These are phyloP conservation scores for Rhaphigaster nebulosa DNA, from an alignment of 2,888 invertebrate genomes.

Conservation along the genomic window DNA sequence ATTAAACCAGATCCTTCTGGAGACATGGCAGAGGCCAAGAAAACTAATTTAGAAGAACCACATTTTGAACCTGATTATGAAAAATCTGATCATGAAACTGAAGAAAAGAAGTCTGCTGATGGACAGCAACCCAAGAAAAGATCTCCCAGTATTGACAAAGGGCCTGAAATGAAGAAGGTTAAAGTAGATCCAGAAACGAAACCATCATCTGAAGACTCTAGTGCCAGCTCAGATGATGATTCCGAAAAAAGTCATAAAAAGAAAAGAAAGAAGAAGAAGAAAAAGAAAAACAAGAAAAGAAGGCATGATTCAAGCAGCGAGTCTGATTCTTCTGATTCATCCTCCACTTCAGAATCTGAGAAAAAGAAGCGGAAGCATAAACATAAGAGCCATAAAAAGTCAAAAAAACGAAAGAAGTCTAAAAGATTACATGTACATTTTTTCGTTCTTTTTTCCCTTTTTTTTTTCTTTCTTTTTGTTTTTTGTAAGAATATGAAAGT, in stretches of 20 bases:
- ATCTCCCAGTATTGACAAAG: conserved; percentile 58
- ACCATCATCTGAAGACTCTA: conserved; percentile 61
- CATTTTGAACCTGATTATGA: conserved; percentile 84
- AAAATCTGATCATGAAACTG: conserved; percentile 68
- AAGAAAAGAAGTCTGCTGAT: conserved; percentile 47
- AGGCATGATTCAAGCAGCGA: conserved; percentile 64
- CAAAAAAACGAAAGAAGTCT: conserved; percentile 65
- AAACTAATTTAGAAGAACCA: conserved; percentile 77
- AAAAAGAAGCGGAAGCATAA: conserved; percentile 66
- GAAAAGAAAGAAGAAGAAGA: conserved; percentile 81
- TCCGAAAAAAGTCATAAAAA: conserved; percentile 72
- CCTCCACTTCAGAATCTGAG: conserved; percentile 65
- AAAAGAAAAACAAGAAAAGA: too few species aligned
- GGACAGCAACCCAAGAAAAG: conserved; percentile 42
- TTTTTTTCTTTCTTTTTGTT: neutral
- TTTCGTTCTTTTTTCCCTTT: neutral
- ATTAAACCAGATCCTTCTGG: conserved; percentile 65
- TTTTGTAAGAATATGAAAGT: neutral
- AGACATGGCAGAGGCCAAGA: conserved; percentile 70
- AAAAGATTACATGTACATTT: conserved; percentile 57
- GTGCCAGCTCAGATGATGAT: conserved; percentile 60
- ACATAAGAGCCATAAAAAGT: conserved; percentile 66
- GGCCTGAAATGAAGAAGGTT: conserved; percentile 58
- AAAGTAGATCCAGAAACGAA: conserved; percentile 58
- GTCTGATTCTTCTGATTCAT: conserved; percentile 64